Conservation (phyloP, 1,140 invertebrate species). For the Fopius arisanus region DNA sequence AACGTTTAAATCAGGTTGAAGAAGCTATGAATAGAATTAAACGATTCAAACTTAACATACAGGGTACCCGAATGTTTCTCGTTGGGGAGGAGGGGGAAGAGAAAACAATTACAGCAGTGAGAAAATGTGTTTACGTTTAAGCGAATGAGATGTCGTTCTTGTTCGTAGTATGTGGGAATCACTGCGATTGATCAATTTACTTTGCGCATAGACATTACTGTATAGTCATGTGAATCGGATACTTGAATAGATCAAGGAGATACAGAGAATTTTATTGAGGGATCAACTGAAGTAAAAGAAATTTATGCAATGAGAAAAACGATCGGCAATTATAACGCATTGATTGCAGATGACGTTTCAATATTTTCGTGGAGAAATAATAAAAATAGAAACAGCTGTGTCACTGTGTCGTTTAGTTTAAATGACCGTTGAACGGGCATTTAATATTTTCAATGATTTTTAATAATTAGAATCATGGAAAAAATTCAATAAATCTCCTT, state of each 20-base stretch:
- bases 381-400: neutral
- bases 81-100: too few species aligned
- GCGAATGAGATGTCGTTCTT: slow-evolving; percentile 6
- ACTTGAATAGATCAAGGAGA: neutral
- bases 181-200: slow-evolving; percentile 8
- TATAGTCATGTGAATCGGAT: neutral
- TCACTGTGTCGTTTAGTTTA: neutral
- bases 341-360: neutral
- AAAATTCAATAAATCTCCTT: neutral
- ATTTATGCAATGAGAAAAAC: neutral
- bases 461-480: neutral
- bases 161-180: neutral
- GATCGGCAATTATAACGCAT: neutral
- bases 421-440: neutral
- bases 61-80: neutral
- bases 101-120: neutral
- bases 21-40: neutral
- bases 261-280: neutral
- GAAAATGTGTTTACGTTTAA: slow-evolving; percentile 2
- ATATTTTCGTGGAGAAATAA: neutral
- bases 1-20: neutral
- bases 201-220: neutral
- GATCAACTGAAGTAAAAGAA: neutral
- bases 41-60: neutral
- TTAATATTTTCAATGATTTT: neutral